Percentiles rank a stretch among this genome's conserved stretches.
These are phyloP conservation scores for Hippocampus guttulatus DNA, from an alignment of 2,113 vertebrate genomes.

Conservation along the genomic window DNA sequence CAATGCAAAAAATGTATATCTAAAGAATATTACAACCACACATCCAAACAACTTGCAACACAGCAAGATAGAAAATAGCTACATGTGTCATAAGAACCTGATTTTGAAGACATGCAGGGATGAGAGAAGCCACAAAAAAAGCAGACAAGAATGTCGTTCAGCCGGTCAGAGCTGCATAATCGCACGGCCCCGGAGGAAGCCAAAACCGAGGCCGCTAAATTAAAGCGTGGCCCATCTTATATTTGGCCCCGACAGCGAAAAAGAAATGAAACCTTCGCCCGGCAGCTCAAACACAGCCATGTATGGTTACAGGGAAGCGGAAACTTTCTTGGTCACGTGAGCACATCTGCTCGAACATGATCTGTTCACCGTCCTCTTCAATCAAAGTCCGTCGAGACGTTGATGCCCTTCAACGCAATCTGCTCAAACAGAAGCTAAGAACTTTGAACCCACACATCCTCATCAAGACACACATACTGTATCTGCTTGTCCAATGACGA, in stretches of 20 bases:
- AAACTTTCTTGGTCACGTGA: background rate
- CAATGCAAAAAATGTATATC: no score
- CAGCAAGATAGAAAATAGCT: background rate
- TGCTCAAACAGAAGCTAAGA: conserved; percentile 23
- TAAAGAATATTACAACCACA: background rate
- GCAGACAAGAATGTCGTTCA: conserved; percentile 25
- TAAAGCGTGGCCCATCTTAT: conserved; percentile 37
- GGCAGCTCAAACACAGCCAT: conserved; percentile 12
- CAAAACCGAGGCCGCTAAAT: conserved; percentile 48
- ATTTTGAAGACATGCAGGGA: conserved; percentile 29
- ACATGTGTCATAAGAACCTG: background rate
- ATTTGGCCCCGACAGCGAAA: conserved; percentile 41
- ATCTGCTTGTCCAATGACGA: no score
- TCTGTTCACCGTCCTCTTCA: conserved; percentile 31
- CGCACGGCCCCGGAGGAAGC: conserved; percentile 15
- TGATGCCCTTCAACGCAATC: conserved; percentile 37
- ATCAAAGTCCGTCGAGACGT: conserved; percentile 53
- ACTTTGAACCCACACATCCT: conserved; percentile 1
- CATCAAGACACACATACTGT: no score
- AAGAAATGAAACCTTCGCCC: conserved; percentile 17
- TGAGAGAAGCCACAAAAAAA: conserved; percentile 30
- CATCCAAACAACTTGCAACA: background rate
- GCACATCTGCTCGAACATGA: conserved; percentile 22
- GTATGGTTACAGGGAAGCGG: background rate
- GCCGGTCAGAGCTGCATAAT: conserved; percentile 12